Evolutionary conservation across 92 coral and sea anemone species (phyloP).

Genomic region (Virgularia gustaviana): DNA sequence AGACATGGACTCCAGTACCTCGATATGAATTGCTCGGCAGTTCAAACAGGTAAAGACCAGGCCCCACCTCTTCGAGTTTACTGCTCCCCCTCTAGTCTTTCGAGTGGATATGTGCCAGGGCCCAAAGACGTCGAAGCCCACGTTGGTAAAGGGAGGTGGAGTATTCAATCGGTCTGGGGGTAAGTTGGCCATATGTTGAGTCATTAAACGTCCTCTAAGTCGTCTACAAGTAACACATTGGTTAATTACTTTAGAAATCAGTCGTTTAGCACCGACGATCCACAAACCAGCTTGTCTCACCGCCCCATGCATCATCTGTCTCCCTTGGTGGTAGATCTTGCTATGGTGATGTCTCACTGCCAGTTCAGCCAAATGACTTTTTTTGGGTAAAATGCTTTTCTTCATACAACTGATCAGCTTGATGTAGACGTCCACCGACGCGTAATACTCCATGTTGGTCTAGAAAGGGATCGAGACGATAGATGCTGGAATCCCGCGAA

Average conservation of each 20-base stretch:
- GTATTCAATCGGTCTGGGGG: constrained; percentile 31
- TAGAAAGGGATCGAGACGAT: constrained; percentile 17
- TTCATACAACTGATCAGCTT: not conserved
- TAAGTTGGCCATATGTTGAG: constrained; percentile 47
- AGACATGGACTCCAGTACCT: constrained; percentile 48
- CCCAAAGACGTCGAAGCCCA: constrained; percentile 41
- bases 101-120: constrained; percentile 31
- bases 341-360: constrained; percentile 24
- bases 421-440: constrained; percentile 11
- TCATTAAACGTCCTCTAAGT: constrained; percentile 30
- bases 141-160: constrained; percentile 34
- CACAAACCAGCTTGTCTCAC: constrained; percentile 38
- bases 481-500: not conserved
- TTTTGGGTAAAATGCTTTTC: constrained; percentile 39
- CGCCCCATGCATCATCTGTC: constrained; percentile 40
- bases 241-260: constrained; percentile 5
- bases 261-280: constrained; percentile 35
- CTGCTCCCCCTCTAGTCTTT: constrained; percentile 51
- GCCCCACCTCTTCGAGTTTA: constrained; percentile 57
- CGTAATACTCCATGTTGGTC: constrained; percentile 3
- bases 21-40: constrained; percentile 52
- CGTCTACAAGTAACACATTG: constrained; percentile 42
- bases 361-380: constrained; percentile 31
- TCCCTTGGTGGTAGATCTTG: constrained; percentile 43
- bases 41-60: constrained; percentile 56